These are phyloP conservation scores for Bombyx mori DNA, from an alignment of 1,140 invertebrate genomes.

Conservation along the genomic window DNA sequence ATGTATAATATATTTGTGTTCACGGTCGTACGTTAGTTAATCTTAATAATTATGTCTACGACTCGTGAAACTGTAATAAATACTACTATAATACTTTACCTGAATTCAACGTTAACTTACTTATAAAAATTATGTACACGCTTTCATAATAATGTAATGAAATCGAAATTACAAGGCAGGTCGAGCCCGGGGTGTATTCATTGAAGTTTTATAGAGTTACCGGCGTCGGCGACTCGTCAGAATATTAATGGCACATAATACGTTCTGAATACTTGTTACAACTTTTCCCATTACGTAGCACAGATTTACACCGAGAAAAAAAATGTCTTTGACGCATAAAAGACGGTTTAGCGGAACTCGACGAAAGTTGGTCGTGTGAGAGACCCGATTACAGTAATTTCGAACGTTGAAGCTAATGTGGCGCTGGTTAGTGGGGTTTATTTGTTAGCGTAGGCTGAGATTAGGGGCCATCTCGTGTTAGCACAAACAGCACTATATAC, in stretches of 20 bases:
- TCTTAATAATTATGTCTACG: too few relatives aligned
- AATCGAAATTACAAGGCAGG: conserved; percentile 17
- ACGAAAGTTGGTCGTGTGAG: conserved; percentile 31
- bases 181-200: conserved; percentile 19
- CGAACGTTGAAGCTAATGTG: not conserved
- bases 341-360: conserved; percentile 26
- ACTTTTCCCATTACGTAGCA: conserved; percentile 64
- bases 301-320: conserved; percentile 53
- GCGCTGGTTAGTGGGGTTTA: not conserved
- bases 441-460: too few relatives aligned
- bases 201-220: conserved; percentile 48
- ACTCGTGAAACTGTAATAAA: too few relatives aligned
- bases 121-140: too few relatives aligned
- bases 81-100: too few relatives aligned
- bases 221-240: conserved; percentile 40
- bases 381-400: conserved; percentile 3
- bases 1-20: too few relatives aligned
- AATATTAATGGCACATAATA: conserved; percentile 65
- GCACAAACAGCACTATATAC: too few relatives aligned
- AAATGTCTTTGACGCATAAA: conserved; percentile 18
- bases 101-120: too few relatives aligned
- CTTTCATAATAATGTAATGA: too few relatives aligned
- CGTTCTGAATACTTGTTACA: conserved; percentile 64
- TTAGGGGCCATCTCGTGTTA: too few relatives aligned
- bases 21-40: too few relatives aligned